Evolutionary conservation across 2,113 vertebrate genomes (phyloP), one percentile per base, ranked within the genome.

Genomic region (Patagioenas fasciata): DNA sequence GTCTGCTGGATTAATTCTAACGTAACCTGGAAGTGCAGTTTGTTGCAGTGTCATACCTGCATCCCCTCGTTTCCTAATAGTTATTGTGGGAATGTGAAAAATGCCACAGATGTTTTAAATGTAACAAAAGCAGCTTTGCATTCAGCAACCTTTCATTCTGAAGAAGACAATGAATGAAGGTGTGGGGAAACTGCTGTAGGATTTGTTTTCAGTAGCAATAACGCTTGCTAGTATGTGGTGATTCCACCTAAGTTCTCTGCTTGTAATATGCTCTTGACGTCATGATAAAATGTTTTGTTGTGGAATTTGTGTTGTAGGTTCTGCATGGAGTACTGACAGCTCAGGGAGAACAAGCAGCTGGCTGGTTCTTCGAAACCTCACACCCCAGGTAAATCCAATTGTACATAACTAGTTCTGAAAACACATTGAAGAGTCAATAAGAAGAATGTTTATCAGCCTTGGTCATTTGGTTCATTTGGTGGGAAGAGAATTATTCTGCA

Each of bases 321-420:
- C 99, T 94, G 98, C 99, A 10, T 99, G 99, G 99, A 99, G 99
- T 89, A 99, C 99, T 28, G 99, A 99, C 97, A 99, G 98, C 98
- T 98, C 99, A 96, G 99, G 98, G 98, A 99, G 99, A 96, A 99
- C 99, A 89, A 99, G 99, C 98, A 99, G 99, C 98, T 99, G 99
- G 99, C 98, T 99, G 95, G 99, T 99, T 86, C 98, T 99, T 93
- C 98, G 99, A 89, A 99, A 99, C 97, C 99, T 99, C 96, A 99
- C 99, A 8, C 99, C 99, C 96, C 99, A 99, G 98, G 99, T 99
- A 97, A 92, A 25, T 26, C 44, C 38, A 31, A 31, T 1, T 24
- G 25, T 3, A 3, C 53, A 31, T 2, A n/a, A 25, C 15, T 36
- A 17, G n/a, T 23, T 65, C 16, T 11, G 19, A 21, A 51, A 73